phyloP scores from a whole-genome alignment of 2,797 vertebrate species.

The Eulemur rubriventer region DNA sequence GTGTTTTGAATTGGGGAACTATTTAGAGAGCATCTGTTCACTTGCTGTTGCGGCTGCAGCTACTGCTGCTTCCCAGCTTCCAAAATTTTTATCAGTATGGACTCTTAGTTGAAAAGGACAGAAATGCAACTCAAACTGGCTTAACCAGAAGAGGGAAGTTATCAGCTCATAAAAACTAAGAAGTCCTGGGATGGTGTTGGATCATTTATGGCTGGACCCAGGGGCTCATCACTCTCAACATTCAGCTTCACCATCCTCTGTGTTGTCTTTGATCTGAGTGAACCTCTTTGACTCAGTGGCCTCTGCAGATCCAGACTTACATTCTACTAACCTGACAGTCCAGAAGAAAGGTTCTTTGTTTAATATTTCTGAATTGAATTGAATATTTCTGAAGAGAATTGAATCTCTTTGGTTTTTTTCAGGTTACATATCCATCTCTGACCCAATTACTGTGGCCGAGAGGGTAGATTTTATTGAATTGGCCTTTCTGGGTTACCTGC shows the following conservation, averaged over 20 bases:
- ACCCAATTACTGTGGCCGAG: neutral
- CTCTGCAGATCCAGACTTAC: neutral
- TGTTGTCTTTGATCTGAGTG: neutral
- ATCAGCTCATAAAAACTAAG: neutral
- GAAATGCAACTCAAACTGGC: neutral
- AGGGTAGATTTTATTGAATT: neutral
- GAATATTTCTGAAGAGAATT: neutral
- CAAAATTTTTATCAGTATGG: slow-evolving; percentile 12
- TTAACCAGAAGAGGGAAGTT: neutral
- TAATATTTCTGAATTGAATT: neutral
- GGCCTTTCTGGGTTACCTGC: neutral
- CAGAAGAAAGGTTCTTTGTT: neutral
- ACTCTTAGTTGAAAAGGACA: neutral
- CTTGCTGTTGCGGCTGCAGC: neutral
- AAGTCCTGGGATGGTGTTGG: neutral
- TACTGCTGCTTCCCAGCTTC: neutral
- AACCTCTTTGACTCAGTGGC: neutral
- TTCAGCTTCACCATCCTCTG: neutral
- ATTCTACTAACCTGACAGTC: neutral
- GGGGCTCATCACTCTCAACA: neutral
- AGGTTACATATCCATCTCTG: neutral
- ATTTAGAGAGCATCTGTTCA: neutral
- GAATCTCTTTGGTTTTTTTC: neutral
- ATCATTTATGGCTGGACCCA: neutral
- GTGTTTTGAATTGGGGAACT: neutral